Base-by-base conservation (phyloP, 2,888 invertebrate species). In the Ceramica pisi region DNA sequence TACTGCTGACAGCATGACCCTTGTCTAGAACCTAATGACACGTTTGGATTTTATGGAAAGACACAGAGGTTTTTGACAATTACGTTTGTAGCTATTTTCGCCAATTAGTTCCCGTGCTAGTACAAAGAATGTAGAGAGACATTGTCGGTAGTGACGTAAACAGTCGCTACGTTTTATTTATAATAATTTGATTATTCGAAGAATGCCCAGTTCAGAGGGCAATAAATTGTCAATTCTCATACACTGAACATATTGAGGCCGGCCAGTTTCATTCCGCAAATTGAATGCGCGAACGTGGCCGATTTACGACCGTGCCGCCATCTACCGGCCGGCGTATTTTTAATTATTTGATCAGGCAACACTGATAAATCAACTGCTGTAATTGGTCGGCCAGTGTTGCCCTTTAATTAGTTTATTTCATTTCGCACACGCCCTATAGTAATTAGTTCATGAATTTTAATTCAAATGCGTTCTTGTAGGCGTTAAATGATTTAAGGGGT, bases 331-430 rank as follows among this genome's bases (percentile, higher is more conserved):
- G 86, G 90, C 83, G 89, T 89, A 92, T 94, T 94, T 95, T 96
- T 94, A 95, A 95, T 95, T 95, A 95, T 95, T 95, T 95, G 94
- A 95, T 95, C 94, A 92, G 91, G 88, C 89, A 89, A 84, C 89
- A 89, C 92, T 92, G 95, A 95, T 96, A 95, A 94, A 94, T 95
- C 92, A 91, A 87, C 87, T 75, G 82, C 80, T 82, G 90, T 92
- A 94, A 94, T 94, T 94, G 94, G 92, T 83, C 82, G 88, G 84
- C 88, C 90, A 83, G 89, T 89, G 91, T 86, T 89, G 87, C 89
- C 88, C 83, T 90, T 89, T 91, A 93, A 94, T 94, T 92, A 91
- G 89, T 94, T 93, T 93, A 92, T 92, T 92, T 92, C 88, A 90
- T 90, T 92, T 90, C 71, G 89, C 86, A 83, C 87, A 90, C 91